Percentiles rank a stretch among this genome's conserved stretches.
These are phyloP conservation scores for Pterocles gutturalis DNA, from an alignment of 2,113 vertebrate species.

Conservation along the genomic window DNA sequence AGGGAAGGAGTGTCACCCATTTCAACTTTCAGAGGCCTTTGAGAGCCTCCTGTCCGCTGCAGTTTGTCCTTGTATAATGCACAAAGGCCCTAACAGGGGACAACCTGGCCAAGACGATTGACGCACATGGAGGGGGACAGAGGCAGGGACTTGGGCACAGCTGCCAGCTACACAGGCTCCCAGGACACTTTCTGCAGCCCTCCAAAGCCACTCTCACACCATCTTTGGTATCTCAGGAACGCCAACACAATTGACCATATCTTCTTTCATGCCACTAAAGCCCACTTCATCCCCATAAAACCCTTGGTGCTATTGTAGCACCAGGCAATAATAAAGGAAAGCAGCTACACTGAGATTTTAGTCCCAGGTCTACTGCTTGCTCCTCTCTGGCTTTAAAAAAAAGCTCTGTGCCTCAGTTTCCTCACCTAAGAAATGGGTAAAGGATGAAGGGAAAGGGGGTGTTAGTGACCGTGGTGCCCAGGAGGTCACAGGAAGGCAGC, in stretches of 20 bases:
- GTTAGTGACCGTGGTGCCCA: not conserved
- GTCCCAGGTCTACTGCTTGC: not conserved
- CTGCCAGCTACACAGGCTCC: not conserved
- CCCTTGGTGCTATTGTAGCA: fast-evolving
- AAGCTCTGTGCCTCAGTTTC: not conserved
- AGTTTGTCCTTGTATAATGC: not conserved
- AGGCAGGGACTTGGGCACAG: not conserved
- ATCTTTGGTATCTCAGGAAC: not conserved
- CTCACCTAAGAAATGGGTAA: not conserved
- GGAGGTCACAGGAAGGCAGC: not conserved
- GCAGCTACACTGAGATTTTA: not conserved
- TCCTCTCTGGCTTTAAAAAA: not conserved
- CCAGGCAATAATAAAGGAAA: not conserved
- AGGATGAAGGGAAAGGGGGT: not conserved
- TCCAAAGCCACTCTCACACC: not conserved
- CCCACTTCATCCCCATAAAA: not conserved
- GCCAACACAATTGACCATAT: not conserved
- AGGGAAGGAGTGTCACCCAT: not conserved
- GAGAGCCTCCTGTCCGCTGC: not conserved
- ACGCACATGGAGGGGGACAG: fast-evolving
- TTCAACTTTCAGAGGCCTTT: not conserved
- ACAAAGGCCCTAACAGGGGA: not conserved
- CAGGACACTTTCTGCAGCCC: not conserved
- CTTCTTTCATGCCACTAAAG: not conserved
- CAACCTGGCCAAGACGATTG: not conserved